phyloP scores from a whole-genome alignment of 2,113 vertebrate genomes.

The Thamnophis sirtalis region DNA sequence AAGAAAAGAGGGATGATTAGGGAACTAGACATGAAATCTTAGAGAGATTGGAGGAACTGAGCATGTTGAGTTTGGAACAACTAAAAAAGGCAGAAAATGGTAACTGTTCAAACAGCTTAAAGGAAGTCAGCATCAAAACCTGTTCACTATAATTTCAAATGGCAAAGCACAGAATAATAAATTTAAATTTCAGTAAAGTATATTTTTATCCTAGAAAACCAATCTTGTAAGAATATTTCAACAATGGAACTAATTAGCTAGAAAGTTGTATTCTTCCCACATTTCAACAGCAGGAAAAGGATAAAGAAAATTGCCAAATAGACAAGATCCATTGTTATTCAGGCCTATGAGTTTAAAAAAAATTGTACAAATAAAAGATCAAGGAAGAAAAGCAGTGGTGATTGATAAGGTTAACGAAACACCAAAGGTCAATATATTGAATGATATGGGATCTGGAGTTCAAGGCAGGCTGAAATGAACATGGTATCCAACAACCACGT shows the following conservation, averaged over 20 bases:
- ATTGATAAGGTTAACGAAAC: not conserved
- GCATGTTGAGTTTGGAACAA: not conserved
- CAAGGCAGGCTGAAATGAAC: not conserved
- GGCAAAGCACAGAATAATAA: not conserved
- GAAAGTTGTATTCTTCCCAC: not conserved
- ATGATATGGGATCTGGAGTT: not conserved
- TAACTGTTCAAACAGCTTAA: not conserved
- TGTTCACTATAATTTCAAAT: not conserved
- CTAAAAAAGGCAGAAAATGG: not conserved
- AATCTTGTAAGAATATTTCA: not conserved
- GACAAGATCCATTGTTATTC: not conserved
- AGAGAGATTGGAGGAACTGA: not conserved
- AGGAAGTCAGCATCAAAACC: not conserved
- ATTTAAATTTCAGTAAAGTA: not conserved
- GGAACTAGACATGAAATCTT: not conserved
- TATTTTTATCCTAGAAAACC: not conserved
- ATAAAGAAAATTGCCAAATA: not conserved
- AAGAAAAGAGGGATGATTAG: not conserved
- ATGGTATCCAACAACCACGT: not conserved
- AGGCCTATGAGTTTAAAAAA: not conserved
- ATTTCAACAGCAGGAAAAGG: not conserved
- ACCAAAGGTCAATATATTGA: not conserved
- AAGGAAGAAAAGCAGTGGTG: not conserved
- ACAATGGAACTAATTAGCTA: not conserved
- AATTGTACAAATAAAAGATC: not conserved